Base-by-base conservation (phyloP, 2,797 vertebrate genomes). In the Crenuchus spilurus region DNA sequence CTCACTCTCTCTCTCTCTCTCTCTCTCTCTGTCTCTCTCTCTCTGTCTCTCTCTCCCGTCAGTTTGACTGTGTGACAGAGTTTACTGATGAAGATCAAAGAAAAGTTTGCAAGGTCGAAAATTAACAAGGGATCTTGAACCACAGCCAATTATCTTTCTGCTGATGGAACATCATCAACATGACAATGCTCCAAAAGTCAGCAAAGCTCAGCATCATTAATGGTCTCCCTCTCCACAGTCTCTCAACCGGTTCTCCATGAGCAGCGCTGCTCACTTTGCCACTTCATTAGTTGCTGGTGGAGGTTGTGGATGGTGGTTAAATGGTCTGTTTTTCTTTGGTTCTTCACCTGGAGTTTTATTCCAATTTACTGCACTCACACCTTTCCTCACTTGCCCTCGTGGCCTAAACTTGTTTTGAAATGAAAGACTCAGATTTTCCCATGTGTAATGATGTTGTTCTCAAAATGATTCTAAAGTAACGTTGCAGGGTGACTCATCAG, bases 71-170 rank as follows among this genome's bases (percentile, higher is more conserved):
- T 58, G 33, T 16, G 16, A n/a, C n/a, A 16, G 35, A 64, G 60
- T 64, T 63, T 30, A 64, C 8, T 42, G 46, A n/a, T 10, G 58
- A 35, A 51, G 24, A 24, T n/a, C 46, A 20, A 41, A 31, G 35
- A 63, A 61, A 54, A 37, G 30, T 52, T 63, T 42, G 13, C 48
- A 24, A 63, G 58, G 58, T 63, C 35, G 22, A 20, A 16, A 42
- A 54, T 54, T 63, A 72, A 52, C 46, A 63, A 54, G 60, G 60
- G 58, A 72, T 54, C 2, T 8, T 42, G 70, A 42, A 54, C 35
- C 58, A 1, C 48, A 54, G 18, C 48, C 26, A 55, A 72, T 72
- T 64, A 72, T 64, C 48, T 54, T 48, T 24, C 3, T 35, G 10
- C 48, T 33, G 48, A n/a, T 22, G 10, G 20, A 7, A 20, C 57